Conservation (phyloP, 2,888 invertebrate species). For the Coecobrya sp. region DNA sequence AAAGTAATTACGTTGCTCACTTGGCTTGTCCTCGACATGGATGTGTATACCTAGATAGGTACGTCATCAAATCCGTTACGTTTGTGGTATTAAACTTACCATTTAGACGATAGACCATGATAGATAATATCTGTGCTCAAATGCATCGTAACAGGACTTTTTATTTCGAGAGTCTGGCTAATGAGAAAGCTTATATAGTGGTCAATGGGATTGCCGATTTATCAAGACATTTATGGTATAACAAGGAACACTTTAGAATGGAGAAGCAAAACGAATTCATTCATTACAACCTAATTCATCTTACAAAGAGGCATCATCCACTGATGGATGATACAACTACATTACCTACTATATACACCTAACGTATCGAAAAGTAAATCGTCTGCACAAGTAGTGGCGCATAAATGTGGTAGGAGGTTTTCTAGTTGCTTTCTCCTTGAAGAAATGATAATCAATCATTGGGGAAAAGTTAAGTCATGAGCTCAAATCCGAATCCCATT, state of each 20-base stretch:
- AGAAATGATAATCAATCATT: constrained; percentile 82
- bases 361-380: background rate
- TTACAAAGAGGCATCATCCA: background rate
- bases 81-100: too few relatives aligned
- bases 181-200: background rate
- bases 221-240: constrained; percentile 21
- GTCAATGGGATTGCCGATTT: background rate
- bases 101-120: background rate
- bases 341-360: background rate
- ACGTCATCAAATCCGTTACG: too few relatives aligned
- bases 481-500: constrained; percentile 73
- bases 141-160: background rate
- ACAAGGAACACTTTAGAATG: background rate
- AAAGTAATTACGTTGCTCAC: too few relatives aligned
- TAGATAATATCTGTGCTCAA: background rate
- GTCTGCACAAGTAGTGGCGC: background rate
- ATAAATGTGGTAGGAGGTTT: constrained; percentile 33
- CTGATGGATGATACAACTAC: constrained; percentile 32
- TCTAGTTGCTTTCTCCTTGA: constrained; percentile 24
- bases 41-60: too few relatives aligned
- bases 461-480: constrained; percentile 69
- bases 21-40: too few relatives aligned
- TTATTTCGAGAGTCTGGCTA: background rate
- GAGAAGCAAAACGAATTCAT: background rate
- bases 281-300: constrained; percentile 23